Percentiles rank a stretch among this genome's conserved stretches.
These are phyloP conservation scores for Hypotaenidia okinawae DNA, from an alignment of 2,797 vertebrate genomes.

Conservation along the genomic window DNA sequence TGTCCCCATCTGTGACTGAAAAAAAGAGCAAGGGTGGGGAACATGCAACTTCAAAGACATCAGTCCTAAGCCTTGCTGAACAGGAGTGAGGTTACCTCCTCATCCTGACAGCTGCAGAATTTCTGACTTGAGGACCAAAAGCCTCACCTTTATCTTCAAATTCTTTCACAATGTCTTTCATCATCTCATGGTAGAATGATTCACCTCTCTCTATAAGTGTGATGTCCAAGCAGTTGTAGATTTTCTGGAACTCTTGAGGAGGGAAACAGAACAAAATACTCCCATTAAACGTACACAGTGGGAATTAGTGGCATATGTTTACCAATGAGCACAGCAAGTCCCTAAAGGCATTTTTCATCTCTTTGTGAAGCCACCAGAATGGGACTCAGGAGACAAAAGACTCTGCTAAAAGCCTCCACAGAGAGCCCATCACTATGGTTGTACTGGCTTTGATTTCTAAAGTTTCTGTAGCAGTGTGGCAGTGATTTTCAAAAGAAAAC, in stretches of 20 bases:
- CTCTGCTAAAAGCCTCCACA: not conserved
- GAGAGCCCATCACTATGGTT: not conserved
- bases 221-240: conserved; percentile 90
- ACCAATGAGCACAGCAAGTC: not conserved
- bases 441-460: not conserved
- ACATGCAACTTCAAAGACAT: not conserved
- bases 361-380: not conserved
- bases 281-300: not conserved
- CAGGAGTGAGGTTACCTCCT: not conserved
- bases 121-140: not conserved
- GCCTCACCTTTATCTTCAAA: conserved; percentile 88
- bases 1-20: not conserved
- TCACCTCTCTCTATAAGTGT: conserved; percentile 89
- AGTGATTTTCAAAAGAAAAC: not conserved
- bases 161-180: conserved; percentile 88
- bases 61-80: not conserved
- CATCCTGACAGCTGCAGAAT: not conserved
- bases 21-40: not conserved
- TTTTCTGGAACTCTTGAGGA: conserved; percentile 90
- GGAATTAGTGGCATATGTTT: not conserved
- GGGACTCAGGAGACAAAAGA: not conserved
- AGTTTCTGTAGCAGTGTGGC: not conserved
- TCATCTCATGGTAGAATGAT: conserved; percentile 92
- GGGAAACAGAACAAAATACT: conserved; percentile 11
- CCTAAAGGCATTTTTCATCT: not conserved